These are phyloP conservation scores for Pachyuromys duprasi DNA, from an alignment of 2,797 vertebrate genomes.

Conservation along the genomic window DNA sequence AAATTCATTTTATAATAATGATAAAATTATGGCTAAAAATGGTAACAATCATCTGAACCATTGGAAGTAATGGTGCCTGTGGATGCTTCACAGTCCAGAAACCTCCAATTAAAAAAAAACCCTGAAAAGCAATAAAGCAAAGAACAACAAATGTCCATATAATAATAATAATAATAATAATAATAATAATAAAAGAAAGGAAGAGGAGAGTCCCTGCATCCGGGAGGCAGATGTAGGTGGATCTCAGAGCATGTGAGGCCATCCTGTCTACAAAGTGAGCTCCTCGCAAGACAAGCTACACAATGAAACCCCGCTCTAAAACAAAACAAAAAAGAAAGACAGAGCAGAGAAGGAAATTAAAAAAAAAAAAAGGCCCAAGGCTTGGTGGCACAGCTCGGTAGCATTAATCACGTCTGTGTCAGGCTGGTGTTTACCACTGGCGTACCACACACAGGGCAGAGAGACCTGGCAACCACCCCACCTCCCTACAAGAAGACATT, in stretches of 20 bases:
- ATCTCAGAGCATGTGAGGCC: no score
- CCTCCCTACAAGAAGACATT: neutral
- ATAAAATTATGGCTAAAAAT: neutral
- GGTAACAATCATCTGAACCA: neutral
- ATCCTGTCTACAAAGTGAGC: neutral
- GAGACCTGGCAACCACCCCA: neutral
- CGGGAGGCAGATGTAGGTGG: neutral
- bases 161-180: neutral
- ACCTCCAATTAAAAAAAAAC: neutral
- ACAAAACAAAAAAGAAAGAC: neutral
- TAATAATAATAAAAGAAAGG: neutral
- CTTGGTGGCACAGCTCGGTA: neutral
- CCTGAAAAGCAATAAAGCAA: neutral
- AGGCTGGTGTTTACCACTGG: neutral
- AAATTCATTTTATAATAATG: neutral
- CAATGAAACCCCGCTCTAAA: neutral
- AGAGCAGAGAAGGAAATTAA: neutral
- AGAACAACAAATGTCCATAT: neutral
- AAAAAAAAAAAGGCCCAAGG: neutral
- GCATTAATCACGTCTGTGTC: neutral
- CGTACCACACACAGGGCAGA: neutral
- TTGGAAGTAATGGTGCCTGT: neutral
- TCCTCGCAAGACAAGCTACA: neutral
- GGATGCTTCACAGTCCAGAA: neutral
- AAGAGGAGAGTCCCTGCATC: neutral